Evolutionary conservation across 2,888 invertebrate species (phyloP).

Genomic region (Argyra leucocephala): DNA sequence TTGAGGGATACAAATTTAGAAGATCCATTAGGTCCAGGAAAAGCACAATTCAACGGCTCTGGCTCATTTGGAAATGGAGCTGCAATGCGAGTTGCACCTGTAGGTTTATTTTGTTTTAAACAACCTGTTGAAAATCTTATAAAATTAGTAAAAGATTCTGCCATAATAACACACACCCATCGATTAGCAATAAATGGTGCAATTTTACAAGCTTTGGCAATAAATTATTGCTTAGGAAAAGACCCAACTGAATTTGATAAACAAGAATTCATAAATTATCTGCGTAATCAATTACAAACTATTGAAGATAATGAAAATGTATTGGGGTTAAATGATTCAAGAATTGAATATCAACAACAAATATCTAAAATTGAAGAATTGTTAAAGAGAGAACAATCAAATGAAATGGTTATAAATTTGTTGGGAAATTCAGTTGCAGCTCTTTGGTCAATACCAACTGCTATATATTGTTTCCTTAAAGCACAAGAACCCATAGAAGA

Average conservation of each 20-base stretch:
- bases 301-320: slow-evolving; percentile 41
- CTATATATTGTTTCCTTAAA: slow-evolving; percentile 58
- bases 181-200: slow-evolving; percentile 50
- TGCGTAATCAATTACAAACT: slow-evolving; percentile 47
- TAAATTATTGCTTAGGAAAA: slow-evolving; percentile 47
- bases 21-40: slow-evolving; percentile 55
- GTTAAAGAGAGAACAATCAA: slow-evolving; percentile 42
- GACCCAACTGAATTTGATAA: slow-evolving; percentile 46
- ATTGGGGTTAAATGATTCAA: slow-evolving; percentile 27
- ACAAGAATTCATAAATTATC: slow-evolving; percentile 44
- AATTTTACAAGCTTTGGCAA: slow-evolving; percentile 50
- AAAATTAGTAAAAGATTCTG: slow-evolving; percentile 45
- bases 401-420: slow-evolving; percentile 46
- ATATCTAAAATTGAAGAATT: slow-evolving; percentile 47
- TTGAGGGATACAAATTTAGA: slow-evolving; percentile 47
- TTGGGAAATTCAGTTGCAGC: slow-evolving; percentile 56
- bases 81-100: slow-evolving; percentile 62
- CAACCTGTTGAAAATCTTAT: slow-evolving; percentile 39
- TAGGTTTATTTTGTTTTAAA: slow-evolving; percentile 51
- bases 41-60: slow-evolving; percentile 53
- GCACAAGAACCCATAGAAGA: slow-evolving; percentile 46
- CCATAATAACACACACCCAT: slow-evolving; percentile 56
- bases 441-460: slow-evolving; percentile 61
- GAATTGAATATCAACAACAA: slow-evolving; percentile 47
- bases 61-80: slow-evolving; percentile 73